phyloP scores from a whole-genome alignment of 2,113 vertebrate species.

The Puntigrus tetrazona region DNA sequence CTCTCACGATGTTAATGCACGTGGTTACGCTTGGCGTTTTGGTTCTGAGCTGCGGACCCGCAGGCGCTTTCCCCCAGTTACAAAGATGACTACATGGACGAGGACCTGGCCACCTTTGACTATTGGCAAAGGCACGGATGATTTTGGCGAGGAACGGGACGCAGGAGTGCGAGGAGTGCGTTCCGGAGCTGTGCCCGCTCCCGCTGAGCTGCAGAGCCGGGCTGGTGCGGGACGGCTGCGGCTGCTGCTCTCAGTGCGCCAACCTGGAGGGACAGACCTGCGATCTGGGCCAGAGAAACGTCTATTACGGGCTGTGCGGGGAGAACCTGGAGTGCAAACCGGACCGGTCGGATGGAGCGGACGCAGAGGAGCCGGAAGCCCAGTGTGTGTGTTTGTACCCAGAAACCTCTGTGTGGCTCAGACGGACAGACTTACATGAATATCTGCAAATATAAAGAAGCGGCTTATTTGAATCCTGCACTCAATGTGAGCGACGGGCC shows the following conservation, averaged over 20 bases:
- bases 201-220: slow-evolving; percentile 71
- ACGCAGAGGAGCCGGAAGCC: slow-evolving; percentile 59
- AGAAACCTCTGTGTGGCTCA: slow-evolving; percentile 69
- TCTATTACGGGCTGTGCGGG: slow-evolving; percentile 73
- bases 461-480: slow-evolving; percentile 46
- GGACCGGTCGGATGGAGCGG: slow-evolving; percentile 49
- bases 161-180: slow-evolving; percentile 64
- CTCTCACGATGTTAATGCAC: background rate
- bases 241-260: slow-evolving; percentile 77
- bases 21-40: background rate
- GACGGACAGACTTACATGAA: slow-evolving; percentile 73
- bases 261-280: slow-evolving; percentile 78
- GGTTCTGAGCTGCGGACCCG: slow-evolving; percentile 1
- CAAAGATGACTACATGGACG: slow-evolving; percentile 47
- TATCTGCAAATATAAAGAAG: slow-evolving; percentile 72
- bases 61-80: slow-evolving; percentile 51
- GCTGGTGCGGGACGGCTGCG: slow-evolving; percentile 68
- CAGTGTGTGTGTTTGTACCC: slow-evolving; percentile 72
- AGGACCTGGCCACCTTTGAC: slow-evolving; percentile 57
- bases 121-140: slow-evolving; percentile 54
- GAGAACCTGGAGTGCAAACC: slow-evolving; percentile 68
- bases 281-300: slow-evolving; percentile 63
- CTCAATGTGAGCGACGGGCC: slow-evolving; percentile 67
- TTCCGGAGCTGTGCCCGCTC: slow-evolving; percentile 68
- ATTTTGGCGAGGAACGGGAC: slow-evolving; percentile 44